Base-by-base conservation (phyloP, 2,113 vertebrate species). In the Laticauda laticaudata region DNA sequence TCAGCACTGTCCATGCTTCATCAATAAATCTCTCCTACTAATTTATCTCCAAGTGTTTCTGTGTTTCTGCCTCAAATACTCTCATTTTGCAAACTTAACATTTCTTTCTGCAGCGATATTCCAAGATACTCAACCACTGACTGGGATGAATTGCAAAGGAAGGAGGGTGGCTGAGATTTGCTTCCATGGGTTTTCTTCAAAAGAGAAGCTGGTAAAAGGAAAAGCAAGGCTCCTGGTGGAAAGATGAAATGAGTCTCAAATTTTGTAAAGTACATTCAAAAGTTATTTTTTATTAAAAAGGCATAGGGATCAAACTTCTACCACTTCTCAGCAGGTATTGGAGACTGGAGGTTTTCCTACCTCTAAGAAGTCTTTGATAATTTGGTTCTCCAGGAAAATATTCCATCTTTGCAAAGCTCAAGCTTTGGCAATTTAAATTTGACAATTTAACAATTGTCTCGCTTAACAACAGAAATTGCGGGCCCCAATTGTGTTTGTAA, bases 21-120 rank as follows among this genome's bases (percentile, higher is more conserved):
- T 98, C 97, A 97, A 97, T 97, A 97, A 97, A 97, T 97, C 94
- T 97, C 92, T 97, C 93, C 93, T 94, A 89, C 93, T 95, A 96
- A 97, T 97, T 97, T 97, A 97, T 97, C 96, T 97, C 95, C 91
- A 92, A 93, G 95, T 95, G 93, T 96, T 94, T 96, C 94, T 96
- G 94, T 20, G 23, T 96, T 96, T 95, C 94, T 90, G 92, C 95
- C 97, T 95, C 95, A 91, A 94, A 96, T 95, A 95, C 91, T 97
- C 95, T 96, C 96, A 48, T n/a, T 53, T 57, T 48, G 96, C 1
- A 7, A n/a, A 94, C 89, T 87, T 93, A 94, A 95, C 93, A 87
- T 93, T 85, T 61, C 88, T 87, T 81, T 94, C 94, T n/a, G 56
- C 57, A 90, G 93, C 94, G 93, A 93, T 94, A 93, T 94, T 29